phyloP scores from a whole-genome alignment of 2,797 vertebrate genomes.

The Eremophila alpestris region DNA sequence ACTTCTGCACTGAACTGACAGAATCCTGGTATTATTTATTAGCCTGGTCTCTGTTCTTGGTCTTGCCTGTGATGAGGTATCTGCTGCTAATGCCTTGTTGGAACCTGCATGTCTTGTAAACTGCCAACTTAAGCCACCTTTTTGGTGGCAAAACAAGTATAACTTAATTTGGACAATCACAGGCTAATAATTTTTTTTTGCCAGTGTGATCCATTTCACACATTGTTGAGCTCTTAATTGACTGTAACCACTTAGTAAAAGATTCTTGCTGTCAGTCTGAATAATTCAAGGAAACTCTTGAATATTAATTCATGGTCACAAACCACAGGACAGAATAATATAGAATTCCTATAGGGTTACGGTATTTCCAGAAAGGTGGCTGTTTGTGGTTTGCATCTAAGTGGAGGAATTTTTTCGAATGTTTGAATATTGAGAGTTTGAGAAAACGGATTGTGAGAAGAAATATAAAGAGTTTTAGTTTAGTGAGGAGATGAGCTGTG shows the following conservation, averaged over 20 bases:
- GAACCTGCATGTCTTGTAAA: neutral
- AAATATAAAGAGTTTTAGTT: neutral
- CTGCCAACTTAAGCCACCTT: neutral
- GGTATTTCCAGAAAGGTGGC: neutral
- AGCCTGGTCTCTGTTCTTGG: neutral
- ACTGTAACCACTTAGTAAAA: neutral
- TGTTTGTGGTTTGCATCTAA: neutral
- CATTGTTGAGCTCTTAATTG: conserved; percentile 37
- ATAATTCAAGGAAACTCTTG: neutral
- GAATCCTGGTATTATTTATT: neutral
- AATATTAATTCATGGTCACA: neutral
- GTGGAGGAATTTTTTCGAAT: neutral
- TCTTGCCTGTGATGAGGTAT: neutral
- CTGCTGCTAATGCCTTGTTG: neutral
- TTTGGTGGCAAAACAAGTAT: neutral
- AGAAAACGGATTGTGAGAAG: neutral
- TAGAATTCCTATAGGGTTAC: neutral
- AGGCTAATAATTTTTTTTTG: neutral
- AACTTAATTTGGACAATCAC: conserved; percentile 8
- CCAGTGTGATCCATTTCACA: neutral
- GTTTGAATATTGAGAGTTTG: neutral
- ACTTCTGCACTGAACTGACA: neutral
- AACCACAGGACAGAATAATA: neutral
- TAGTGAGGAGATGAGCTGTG: neutral
- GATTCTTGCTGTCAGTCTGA: neutral